Conservation (phyloP, 2,888 invertebrate genomes). For the Amphipoea oculea region DNA sequence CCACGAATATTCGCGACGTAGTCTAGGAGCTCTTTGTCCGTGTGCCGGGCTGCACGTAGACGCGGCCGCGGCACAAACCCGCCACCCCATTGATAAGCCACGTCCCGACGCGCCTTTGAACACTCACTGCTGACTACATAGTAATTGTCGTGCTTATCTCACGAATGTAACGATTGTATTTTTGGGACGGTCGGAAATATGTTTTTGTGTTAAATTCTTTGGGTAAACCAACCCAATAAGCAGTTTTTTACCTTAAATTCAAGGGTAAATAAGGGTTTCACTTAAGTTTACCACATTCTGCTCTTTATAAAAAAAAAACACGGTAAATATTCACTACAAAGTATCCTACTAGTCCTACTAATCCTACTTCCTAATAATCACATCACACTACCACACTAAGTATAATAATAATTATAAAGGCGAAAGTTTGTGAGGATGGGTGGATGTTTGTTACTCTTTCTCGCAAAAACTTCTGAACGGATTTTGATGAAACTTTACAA, state of each 20-base stretch:
- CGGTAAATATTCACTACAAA: not conserved
- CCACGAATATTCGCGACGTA: constrained; percentile 78
- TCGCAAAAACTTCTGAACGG: not conserved
- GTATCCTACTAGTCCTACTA: not conserved
- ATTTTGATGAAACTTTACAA: not conserved
- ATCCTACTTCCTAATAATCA: too few relatives aligned
- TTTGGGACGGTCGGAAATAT: constrained; percentile 50
- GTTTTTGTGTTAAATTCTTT: constrained; percentile 49
- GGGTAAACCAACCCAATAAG: constrained; percentile 19
- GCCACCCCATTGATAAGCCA: constrained; percentile 79
- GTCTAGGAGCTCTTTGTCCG: constrained; percentile 68
- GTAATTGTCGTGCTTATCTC: constrained; percentile 68
- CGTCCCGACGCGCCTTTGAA: constrained; percentile 75
- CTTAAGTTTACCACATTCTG: not conserved
- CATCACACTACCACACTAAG: too few relatives aligned
- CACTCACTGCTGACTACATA: constrained; percentile 68
- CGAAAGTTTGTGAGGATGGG: not conserved
- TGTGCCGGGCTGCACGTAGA: constrained; percentile 60
- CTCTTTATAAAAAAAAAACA: not conserved
- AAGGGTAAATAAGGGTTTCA: not conserved
- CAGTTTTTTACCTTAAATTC: constrained; percentile 18
- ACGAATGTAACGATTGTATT: constrained; percentile 62
- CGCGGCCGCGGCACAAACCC: constrained; percentile 70
- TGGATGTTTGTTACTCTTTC: not conserved
- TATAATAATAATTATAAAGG: not conserved